Base-by-base conservation (phyloP, 1,140 invertebrate genomes). In the Proales similis region DNA sequence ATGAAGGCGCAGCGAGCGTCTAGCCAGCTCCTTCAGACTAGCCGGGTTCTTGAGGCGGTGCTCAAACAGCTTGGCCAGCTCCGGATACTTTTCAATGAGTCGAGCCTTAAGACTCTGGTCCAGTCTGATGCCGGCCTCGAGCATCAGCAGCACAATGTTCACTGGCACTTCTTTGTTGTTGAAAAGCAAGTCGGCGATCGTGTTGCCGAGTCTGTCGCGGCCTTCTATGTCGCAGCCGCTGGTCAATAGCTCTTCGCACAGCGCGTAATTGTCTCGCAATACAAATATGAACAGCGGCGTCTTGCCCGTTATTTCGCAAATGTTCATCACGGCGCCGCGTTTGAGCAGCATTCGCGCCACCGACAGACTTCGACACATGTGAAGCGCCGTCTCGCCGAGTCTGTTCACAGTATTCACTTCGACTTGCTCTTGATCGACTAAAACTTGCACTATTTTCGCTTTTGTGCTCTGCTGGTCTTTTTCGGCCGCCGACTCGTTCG, bases 341-440 rank as follows among this genome's bases (percentile, higher is more conserved):
- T 57, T 29, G 24, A 57, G 32, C 19, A 57, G 27, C 17, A 57
- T 26, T 57, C 51, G 29, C 6, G 36, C 51, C 17, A 57, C 51
- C 11, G 51, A 42, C 19, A 57, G 39, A 42, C 45, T 57, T 11
- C 51, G 51, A 29, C 51, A 57, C 51, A 57, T 57, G 17, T 57
- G 51, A 17, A 57, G 22, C 22, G 51, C 36, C 11, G 51, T 57
- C 30, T 57, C 51, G 19, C 51, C 51, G 29, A 57, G 24, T 57
- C 19, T 57, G 32, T 57, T 57, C 11, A 57, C 51, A 22, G 45
- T 57, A 19, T 57, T 57, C 6, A 57, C n/a, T 14, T 57, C 12
- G 19, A 26, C 26, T 42, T 26, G 19, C 17, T 26, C 48, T 11
- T 36, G 26, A 17, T n/a, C 27, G 19, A 57, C 20, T 57, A 57